Base-by-base conservation (phyloP, 2,113 vertebrate genomes). In the Oryzias curvinotus region DNA sequence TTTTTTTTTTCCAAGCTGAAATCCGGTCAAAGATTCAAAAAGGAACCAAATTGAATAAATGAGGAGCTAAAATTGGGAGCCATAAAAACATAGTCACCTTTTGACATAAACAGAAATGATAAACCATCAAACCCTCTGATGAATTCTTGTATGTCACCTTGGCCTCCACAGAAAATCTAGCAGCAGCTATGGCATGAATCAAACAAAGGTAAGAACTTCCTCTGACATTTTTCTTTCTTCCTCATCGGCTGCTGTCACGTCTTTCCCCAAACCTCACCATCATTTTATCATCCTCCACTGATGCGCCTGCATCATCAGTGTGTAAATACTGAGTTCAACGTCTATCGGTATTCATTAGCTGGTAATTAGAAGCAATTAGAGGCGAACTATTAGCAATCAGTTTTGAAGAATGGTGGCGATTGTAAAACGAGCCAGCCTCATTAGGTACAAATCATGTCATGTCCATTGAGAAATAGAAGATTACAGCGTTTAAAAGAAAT, bases 161-260 rank as follows among this genome's bases (percentile, higher is more conserved):
- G 21, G 63, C 13, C 4, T 79, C 67, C 36, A 25, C 79, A 89
- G 88, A 78, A 65, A 55, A 4, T 13, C 7, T 1, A 25, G 5
- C 50, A 85, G 76, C 1, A 60, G 60, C 0, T 89, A 89, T n/a
- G 65, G 81, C 0, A 60, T 87, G 46, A 88, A n/a, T 7, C 16
- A 46, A 28, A 6, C 42, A 7, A 55, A 0, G 83, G 88, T 88
- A 83, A 2, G 71, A 71, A 65, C 42, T 23, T 23, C 21, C 21
- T 14, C 12, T 36, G 7, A 8, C 2, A 36, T 36, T 25, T 53
- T 50, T 57, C 28, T 4, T 14, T 41, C 19, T 28, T 28, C 7
- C 50, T 57, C 28, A 58, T 47, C 56, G 7, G 49, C 8, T 53
- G 7, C 41, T 28, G 25, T 30, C 26, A 5, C 12, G 16, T 56